Evolutionary conservation across 2,113 vertebrate species (phyloP).

Genomic region (Carettochelys insculpta): DNA sequence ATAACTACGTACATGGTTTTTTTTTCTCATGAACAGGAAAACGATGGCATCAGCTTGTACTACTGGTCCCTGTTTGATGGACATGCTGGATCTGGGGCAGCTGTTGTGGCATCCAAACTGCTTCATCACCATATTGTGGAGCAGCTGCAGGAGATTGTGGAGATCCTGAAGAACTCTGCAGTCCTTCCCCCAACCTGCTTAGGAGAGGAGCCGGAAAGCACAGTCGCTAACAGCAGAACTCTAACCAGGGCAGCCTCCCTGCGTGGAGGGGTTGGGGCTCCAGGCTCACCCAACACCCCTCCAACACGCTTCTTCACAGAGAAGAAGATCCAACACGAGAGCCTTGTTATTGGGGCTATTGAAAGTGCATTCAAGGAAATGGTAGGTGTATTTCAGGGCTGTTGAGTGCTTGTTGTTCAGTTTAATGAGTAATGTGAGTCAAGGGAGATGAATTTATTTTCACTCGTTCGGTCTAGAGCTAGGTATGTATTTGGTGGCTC

Average conservation of each 20-base stretch:
- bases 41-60: constrained; percentile 86
- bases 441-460: neutral
- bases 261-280: constrained; percentile 86
- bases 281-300: constrained; percentile 87
- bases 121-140: constrained; percentile 91
- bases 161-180: constrained; percentile 85
- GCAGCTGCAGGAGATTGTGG: constrained; percentile 92
- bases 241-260: constrained; percentile 91
- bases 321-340: constrained; percentile 95
- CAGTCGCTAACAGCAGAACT: constrained; percentile 75
- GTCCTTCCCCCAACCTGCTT: constrained; percentile 87
- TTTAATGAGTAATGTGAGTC: neutral
- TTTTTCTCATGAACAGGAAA: constrained; percentile 71
- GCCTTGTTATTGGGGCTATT: constrained; percentile 93
- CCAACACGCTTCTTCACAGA: constrained; percentile 94
- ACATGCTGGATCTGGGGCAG: constrained; percentile 92
- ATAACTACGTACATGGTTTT: neutral
- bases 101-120: constrained; percentile 89
- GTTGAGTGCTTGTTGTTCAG: neutral
- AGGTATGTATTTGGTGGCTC: neutral
- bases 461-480: accelerated
- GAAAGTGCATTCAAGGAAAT: constrained; percentile 98
- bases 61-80: constrained; percentile 98
- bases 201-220: constrained; percentile 87
- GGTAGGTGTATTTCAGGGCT: constrained; percentile 76